A percentile compares a stretch with the other conserved stretches of the same genome.
Evolutionary conservation across 2,797 vertebrate species (phyloP).

Genomic region (Steatocranus sp.): DNA sequence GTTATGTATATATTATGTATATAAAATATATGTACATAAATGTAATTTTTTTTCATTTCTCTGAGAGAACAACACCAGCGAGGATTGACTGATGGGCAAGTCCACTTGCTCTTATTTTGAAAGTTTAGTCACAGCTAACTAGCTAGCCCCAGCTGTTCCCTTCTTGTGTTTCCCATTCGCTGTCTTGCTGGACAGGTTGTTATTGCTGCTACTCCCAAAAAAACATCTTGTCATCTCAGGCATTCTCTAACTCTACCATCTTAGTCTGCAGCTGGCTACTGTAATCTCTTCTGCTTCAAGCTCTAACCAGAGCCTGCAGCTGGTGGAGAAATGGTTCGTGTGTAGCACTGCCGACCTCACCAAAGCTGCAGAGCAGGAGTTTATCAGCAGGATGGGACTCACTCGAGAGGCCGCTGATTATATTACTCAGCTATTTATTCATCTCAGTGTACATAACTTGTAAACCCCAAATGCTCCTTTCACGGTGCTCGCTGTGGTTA

Average conservation of each 20-base stretch:
- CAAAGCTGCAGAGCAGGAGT: neutral
- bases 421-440: neutral
- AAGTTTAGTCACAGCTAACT: neutral
- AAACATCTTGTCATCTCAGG: neutral
- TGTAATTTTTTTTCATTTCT: neutral
- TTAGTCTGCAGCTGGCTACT: neutral
- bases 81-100: neutral
- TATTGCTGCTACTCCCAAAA: neutral
- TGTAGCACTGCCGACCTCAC: neutral
- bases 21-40: neutral
- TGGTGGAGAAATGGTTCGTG: neutral
- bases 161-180: neutral
- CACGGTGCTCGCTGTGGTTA: neutral
- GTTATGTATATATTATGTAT: neutral
- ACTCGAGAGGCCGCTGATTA: neutral
- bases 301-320: neutral
- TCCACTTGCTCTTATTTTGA: neutral
- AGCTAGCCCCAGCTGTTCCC: neutral
- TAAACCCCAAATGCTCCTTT: neutral
- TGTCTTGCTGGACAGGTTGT: neutral
- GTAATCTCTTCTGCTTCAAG: neutral
- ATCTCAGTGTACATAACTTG: neutral
- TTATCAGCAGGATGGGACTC: neutral
- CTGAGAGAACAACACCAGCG: neutral
- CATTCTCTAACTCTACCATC: neutral